A percentile compares a stretch with the other conserved stretches of the same genome.
phyloP scores from a whole-genome alignment of 1,140 invertebrate species.

The Brachionus angularis region DNA sequence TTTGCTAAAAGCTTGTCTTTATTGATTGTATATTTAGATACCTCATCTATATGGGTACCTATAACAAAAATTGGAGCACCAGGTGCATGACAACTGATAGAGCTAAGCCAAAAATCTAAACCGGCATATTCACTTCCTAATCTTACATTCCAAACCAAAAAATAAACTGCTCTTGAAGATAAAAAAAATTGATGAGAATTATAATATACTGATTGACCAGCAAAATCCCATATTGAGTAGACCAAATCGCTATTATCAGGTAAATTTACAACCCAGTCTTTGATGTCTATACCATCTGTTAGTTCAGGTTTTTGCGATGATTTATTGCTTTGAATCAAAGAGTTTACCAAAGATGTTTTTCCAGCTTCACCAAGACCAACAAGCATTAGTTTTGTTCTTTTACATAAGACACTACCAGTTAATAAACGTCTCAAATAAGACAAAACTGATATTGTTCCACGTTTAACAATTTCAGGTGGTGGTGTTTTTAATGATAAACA shows the following conservation, averaged over 20 bases:
- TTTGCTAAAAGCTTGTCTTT: slow-evolving; percentile 48
- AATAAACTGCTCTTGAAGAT: slow-evolving; percentile 54
- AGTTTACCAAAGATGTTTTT: slow-evolving; percentile 52
- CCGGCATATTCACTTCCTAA: slow-evolving; percentile 56
- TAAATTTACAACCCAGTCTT: slow-evolving; percentile 49
- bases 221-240: slow-evolving; percentile 54
- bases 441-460: slow-evolving; percentile 50
- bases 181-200: slow-evolving; percentile 59
- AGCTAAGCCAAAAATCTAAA: slow-evolving; percentile 57
- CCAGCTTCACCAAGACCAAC: slow-evolving; percentile 57
- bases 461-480: slow-evolving; percentile 51
- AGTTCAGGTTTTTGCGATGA: slow-evolving; percentile 46
- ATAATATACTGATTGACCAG: slow-evolving; percentile 57
- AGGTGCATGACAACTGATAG: slow-evolving; percentile 55
- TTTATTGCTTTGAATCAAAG: slow-evolving; percentile 14
- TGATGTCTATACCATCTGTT: slow-evolving; percentile 55
- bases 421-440: slow-evolving; percentile 51
- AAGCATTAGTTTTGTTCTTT: slow-evolving; percentile 56
- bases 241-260: not conserved
- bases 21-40: slow-evolving; percentile 49
- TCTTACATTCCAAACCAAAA: slow-evolving; percentile 55
- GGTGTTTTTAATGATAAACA: slow-evolving; percentile 54
- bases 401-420: slow-evolving; percentile 50
- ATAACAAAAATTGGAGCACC: slow-evolving; percentile 55
- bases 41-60: slow-evolving; percentile 56